phyloP scores from a whole-genome alignment of 2,888 invertebrate species.

The Pseudoips prasinana region DNA sequence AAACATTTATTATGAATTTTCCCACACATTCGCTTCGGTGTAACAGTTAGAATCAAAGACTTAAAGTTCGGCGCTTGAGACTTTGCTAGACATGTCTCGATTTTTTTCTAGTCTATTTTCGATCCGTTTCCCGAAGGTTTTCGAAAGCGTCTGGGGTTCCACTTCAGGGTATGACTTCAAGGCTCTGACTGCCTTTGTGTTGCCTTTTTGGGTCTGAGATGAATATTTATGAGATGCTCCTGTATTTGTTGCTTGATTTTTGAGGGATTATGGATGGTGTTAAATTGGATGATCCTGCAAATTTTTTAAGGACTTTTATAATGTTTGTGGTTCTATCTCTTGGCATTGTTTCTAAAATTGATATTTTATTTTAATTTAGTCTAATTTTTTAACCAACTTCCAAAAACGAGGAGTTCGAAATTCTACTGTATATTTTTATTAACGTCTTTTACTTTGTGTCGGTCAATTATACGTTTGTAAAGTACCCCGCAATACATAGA shows the following conservation, averaged over 20 bases:
- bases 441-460: too few species aligned
- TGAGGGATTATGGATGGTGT: too few species aligned
- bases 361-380: too few species aligned
- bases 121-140: constrained; percentile 70
- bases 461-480: too few species aligned
- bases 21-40: constrained; percentile 48
- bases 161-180: constrained; percentile 58
- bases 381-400: too few species aligned
- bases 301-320: constrained; percentile 4
- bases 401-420: too few species aligned
- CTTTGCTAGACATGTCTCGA: constrained; percentile 77
- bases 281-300: background rate
- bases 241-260: background rate
- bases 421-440: too few species aligned
- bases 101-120: constrained; percentile 77
- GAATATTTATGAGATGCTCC: constrained; percentile 27
- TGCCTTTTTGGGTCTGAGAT: constrained; percentile 37
- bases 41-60: constrained; percentile 47
- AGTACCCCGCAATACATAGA: too few species aligned
- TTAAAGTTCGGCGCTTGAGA: constrained; percentile 69
- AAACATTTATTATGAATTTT: too few species aligned
- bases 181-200: constrained; percentile 43
- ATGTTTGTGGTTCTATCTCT: background rate
- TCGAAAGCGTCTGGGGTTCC: constrained; percentile 75
- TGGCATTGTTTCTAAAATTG: too few species aligned